Base-by-base conservation (phyloP, 2,888 invertebrate genomes). In the Apantesis nais region DNA sequence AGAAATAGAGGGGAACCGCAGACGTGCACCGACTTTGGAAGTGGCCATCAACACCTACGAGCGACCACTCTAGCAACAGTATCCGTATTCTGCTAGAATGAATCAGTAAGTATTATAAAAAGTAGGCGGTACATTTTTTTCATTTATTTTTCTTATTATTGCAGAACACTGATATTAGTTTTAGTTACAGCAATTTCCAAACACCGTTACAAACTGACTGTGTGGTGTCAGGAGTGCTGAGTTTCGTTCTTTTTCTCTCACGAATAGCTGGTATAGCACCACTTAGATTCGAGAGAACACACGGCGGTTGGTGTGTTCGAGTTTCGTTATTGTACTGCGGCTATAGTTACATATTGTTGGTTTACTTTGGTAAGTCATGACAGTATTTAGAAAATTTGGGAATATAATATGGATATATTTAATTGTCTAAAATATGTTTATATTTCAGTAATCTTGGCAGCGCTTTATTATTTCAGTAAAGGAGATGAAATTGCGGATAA, bases 201-300 rank as follows among this genome's bases (percentile, higher is more conserved):
- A 41, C 29, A 29, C 25, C 58, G 39, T 9, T 58, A 37, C 39
- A 55, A 25, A 25, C 55, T 16, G 39, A 58, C 0, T 66, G 66
- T n/a, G 55, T 58, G 19, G 66, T 66, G 7, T 39, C 66, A 12
- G 66, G 58, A 39, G 39, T 29, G 19, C 39, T 66, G 39, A 16
- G 55, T 12, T 66, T 66, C 22, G 66, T 66, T 29, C 39, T 66
- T 1, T 39, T 29, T 29, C 37, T 66, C 8, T 66, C 66, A 9
- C 52, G 66, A 29, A 37, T 66, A 25, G 66, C 66, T 34, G 66
- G 66, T 0, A 55, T 66, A 12, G 66, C 66, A 11, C 66, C 66
- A 31, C 37, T 66, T 12, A 39, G 37, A 25, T 58, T 66, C 19
- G 37, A 66, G 29, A 66, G 39, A 39, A 37, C 39, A 25, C 39